Evolutionary conservation across 2,113 vertebrate genomes (phyloP), one percentile per base, ranked within the genome.

Genomic region (Sprattus sprattus): DNA sequence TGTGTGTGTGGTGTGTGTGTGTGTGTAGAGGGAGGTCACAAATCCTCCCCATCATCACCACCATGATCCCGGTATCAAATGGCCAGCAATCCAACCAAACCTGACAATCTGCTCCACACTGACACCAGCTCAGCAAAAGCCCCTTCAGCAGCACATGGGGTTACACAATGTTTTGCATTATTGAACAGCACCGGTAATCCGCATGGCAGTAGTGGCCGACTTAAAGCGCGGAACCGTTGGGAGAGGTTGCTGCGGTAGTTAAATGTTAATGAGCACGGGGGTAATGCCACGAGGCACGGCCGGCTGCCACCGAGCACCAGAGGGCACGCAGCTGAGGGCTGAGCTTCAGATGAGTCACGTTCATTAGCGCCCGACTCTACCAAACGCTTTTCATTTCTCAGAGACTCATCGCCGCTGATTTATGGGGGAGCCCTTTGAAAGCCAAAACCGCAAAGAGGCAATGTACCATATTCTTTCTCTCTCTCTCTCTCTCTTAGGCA

Each of bases 1-100:
- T 25, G 47, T 85, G 83, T 64, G 64, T 82, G 57, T 84, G 46
- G n/a, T 84, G 82, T 84, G 83, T 80, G 39, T 64, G 71, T 87
- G 54, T 60, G 54, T 60, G 20, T 18, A 81, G 18, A 16, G 25
- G 71, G n/a, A 80, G 64, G 16, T 10, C 39, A 75, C 22, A 85
- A 32, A 28, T 44, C 46, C 47, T 32, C 67, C n/a, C 18, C 45
- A 84, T 84, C 71, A 46, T 47, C 80, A 39, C 71, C 80, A 39
- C 60, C 64, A 75, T 32, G 13, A 84, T 46, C 75, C 46, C 57
- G 46, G 49, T 82, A 20, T 45, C 85, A 85, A 85, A 82, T 46
- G 81, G 39, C 39, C 52, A 86, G 39, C 52, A 60, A 20, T 45
- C 28, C 46, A 50, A 71, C 18, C 64, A 86, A n/a, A 64, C 4